A percentile compares a stretch with the other conserved stretches of the same genome.
Conservation (phyloP, 2,113 vertebrate species). For the Meleagris gallopavo region DNA sequence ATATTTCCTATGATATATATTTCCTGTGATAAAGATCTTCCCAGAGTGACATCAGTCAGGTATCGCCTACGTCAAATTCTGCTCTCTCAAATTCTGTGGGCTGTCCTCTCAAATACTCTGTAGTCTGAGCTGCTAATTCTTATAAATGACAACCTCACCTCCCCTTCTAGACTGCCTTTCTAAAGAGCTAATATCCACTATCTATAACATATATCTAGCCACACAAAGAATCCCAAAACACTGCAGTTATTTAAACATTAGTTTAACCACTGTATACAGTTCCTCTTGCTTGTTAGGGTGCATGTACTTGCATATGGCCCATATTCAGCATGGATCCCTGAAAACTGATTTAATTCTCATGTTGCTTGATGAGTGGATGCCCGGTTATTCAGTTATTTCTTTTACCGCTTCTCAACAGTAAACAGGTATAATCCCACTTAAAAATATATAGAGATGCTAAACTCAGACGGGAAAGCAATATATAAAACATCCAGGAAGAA, state of each 20-base stretch:
- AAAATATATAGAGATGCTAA: neutral
- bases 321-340: neutral
- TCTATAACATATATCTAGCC: neutral
- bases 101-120: neutral
- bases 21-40: neutral
- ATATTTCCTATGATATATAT: no score
- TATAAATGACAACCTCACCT: neutral
- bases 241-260: neutral
- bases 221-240: neutral
- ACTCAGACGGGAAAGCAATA: neutral
- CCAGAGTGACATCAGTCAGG: accelerated
- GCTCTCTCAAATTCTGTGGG: neutral
- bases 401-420: neutral
- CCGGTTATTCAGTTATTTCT: neutral
- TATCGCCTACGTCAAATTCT: neutral
- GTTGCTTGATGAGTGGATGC: neutral
- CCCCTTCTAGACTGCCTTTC: neutral
- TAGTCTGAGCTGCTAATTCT: neutral
- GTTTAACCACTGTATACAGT: neutral
- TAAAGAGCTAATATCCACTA: neutral
- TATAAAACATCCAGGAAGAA: neutral
- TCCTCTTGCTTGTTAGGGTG: neutral
- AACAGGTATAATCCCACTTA: neutral
- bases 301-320: neutral
- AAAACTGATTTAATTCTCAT: constrained; percentile 3